Evolutionary conservation across 2,797 vertebrate genomes (phyloP), one percentile per base, ranked within the genome.

Genomic region (Cheirogaleus major): DNA sequence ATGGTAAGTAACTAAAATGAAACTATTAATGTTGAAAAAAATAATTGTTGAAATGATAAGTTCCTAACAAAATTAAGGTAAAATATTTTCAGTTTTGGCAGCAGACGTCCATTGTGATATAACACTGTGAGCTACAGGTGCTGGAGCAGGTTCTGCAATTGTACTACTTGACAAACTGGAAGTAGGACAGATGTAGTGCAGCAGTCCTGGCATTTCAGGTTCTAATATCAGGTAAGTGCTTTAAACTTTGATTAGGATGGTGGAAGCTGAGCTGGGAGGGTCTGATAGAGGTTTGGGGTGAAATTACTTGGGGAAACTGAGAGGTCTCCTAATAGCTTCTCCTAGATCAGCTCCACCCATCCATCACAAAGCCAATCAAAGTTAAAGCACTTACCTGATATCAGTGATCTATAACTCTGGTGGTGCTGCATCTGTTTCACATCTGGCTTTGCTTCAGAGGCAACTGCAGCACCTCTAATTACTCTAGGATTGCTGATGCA

Each of bases 1-100:
- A 99, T 48, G 99, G 99, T 99, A 97, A 99, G 99, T 98, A 83
- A 69, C 63, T 92, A 84, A 93, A 97, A 69, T 86, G 79, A 94
- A 97, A 73, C 23, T 48, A 88, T 0, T 69, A 80, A 67, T 89
- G 8, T 96, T 96, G 63, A 95, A 96, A 96, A 94, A 94, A 89
- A 59, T 95, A 4, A 67, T 84, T 97, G 89, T 23, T 43, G 17
- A 92, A 97, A 94, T 11, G 0, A 92, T 52, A 85, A 94, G 69
- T 94, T 97, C n/a, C 83, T 96, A 96, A 94, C 92, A 96, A 97
- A 96, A 97, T 97, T 97, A 97, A 98, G 96, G 83, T 95, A 96
- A 96, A 97, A 95, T 98, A 95, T 97, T 98, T 98, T 98, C 96
- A 97, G 98, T 98, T 97, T 97, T 97, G 96, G 97, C 98, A 98